Conservation (phyloP, 2,888 invertebrate species). For the Ceramica pisi region DNA sequence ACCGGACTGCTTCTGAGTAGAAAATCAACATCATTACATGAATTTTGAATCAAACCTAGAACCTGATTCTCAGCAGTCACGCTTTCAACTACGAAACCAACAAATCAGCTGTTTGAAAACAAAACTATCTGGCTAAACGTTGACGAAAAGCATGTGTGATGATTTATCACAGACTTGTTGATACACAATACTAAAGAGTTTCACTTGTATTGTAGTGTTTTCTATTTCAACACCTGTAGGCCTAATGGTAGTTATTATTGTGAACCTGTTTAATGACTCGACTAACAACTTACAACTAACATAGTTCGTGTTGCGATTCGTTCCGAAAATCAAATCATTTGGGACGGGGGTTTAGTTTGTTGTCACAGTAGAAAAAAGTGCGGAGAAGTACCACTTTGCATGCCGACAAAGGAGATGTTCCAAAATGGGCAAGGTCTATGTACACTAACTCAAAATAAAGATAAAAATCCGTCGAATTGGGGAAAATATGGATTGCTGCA, state of each 20-base stretch:
- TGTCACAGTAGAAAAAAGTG: not conserved
- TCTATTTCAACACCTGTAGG: slow-evolving; percentile 35
- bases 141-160: not conserved
- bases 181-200: not conserved
- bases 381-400: slow-evolving; percentile 3
- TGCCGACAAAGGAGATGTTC: too few relatives aligned
- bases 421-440: too few relatives aligned
- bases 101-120: too few relatives aligned
- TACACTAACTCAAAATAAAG: too few relatives aligned
- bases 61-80: too few relatives aligned
- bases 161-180: not conserved
- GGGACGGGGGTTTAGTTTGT: not conserved
- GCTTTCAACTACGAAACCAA: too few relatives aligned
- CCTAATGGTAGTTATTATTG: slow-evolving; percentile 20
- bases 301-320: slow-evolving; percentile 27
- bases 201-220: slow-evolving; percentile 8
- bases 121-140: too few relatives aligned
- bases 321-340: slow-evolving; percentile 18
- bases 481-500: too few relatives aligned
- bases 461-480: too few relatives aligned
- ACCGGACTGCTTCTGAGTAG: too few relatives aligned
- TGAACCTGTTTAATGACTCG: slow-evolving; percentile 28
- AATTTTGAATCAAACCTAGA: too few relatives aligned
- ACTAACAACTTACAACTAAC: not conserved
- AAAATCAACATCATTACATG: too few relatives aligned